These are phyloP conservation scores for Gallinago stenura DNA, from an alignment of 2,797 vertebrate genomes.

Conservation along the genomic window DNA sequence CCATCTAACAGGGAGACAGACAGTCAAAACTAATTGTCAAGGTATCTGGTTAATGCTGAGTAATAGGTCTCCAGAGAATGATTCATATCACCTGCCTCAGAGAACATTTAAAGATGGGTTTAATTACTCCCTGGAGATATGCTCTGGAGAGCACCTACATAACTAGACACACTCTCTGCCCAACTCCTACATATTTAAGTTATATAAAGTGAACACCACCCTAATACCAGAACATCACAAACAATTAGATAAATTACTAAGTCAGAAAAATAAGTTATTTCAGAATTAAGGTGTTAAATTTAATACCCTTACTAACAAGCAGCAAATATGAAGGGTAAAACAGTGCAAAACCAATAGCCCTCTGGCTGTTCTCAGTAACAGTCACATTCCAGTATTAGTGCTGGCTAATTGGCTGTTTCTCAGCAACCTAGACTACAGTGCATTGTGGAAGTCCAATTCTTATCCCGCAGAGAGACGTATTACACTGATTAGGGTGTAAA, in stretches of 20 bases:
- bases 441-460: background rate
- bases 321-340: conserved; percentile 13
- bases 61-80: background rate
- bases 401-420: conserved; percentile 8
- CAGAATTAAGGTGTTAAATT: background rate
- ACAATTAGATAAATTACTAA: background rate
- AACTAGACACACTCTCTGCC: background rate
- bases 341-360: conserved; percentile 8
- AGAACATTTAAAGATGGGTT: background rate
- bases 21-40: background rate
- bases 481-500: conserved; percentile 30
- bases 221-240: background rate
- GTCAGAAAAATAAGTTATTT: background rate
- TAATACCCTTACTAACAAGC: conserved; percentile 8
- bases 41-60: conserved; percentile 1
- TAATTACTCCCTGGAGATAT: background rate
- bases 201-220: background rate
- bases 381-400: background rate
- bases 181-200: background rate
- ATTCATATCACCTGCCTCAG: background rate
- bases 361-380: background rate
- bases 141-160: background rate
- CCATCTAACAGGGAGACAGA: background rate
- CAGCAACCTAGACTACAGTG: background rate
- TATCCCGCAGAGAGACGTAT: background rate